Conservation (phyloP, 23 tunicate species). For the Trididemnum miniatum region DNA sequence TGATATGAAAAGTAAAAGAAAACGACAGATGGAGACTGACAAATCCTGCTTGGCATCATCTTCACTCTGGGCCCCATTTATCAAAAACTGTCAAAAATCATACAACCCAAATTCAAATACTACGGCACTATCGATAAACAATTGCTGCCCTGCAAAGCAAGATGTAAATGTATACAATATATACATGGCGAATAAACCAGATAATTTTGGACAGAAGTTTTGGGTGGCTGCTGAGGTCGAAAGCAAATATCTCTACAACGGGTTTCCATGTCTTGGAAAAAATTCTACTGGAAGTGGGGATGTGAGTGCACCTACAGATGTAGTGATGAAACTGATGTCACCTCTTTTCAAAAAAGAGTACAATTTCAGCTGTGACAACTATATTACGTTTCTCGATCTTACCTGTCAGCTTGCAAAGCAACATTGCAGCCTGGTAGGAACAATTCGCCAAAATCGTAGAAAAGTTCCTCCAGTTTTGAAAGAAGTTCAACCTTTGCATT, state of each 20-base stretch:
- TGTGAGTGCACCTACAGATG: not conserved
- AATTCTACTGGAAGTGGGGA: not conserved
- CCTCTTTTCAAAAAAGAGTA: not conserved
- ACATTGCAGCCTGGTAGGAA: not conserved
- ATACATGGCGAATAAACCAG: not conserved
- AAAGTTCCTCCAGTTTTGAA: too few species aligned
- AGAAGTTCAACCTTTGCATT: too few species aligned
- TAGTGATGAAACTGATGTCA: constrained; percentile 17
- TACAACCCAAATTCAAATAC: too few species aligned
- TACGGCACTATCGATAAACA: constrained; percentile 1
- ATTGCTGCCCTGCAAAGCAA: not conserved
- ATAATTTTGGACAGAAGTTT: not conserved
- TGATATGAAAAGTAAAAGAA: too few species aligned
- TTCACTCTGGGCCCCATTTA: too few species aligned
- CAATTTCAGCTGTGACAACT: constrained; percentile 6
- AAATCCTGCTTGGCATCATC: too few species aligned
- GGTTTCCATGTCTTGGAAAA: constrained; percentile 6
- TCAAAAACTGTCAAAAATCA: too few species aligned
- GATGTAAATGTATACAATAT: not conserved
- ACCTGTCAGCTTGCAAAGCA: not conserved
- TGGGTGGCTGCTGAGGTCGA: not conserved
- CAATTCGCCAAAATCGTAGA: not conserved
- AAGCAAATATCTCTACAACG: constrained; percentile 4
- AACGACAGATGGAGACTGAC: too few species aligned
- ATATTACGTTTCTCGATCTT: not conserved